Conservation (phyloP, 1,140 invertebrate genomes). For the Drosophila equinoxialis region DNA sequence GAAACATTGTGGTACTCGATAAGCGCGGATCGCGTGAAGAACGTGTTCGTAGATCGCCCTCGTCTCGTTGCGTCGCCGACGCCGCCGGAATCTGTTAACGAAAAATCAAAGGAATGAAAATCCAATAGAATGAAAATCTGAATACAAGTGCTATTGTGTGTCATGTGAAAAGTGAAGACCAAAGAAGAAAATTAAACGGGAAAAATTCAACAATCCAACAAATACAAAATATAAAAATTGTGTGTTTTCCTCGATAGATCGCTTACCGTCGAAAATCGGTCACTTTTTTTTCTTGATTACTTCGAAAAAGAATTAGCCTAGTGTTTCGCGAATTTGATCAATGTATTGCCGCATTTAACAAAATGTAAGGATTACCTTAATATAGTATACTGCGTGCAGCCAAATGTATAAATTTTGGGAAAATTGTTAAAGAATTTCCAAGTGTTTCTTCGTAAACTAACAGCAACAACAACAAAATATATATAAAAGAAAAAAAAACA, state of each 20-base stretch:
- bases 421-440: conserved; percentile 46
- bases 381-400: conserved; percentile 15
- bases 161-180: conserved; percentile 1
- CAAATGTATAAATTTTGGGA: conserved; percentile 35
- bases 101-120: not conserved
- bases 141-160: conserved; percentile 3
- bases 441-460: conserved; percentile 18
- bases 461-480: conserved; percentile 45
- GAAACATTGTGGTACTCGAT: conserved; percentile 60
- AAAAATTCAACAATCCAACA: conserved; percentile 23
- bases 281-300: not conserved
- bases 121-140: conserved; percentile 7
- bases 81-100: conserved; percentile 35
- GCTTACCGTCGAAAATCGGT: conserved; percentile 5
- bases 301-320: not conserved
- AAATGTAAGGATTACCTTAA: conserved; percentile 26
- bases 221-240: not conserved
- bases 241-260: not conserved
- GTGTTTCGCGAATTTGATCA: not conserved
- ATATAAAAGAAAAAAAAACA: conserved; percentile 37
- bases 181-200: not conserved
- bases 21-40: conserved; percentile 55
- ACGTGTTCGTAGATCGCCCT: conserved; percentile 40
- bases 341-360: conserved; percentile 15
- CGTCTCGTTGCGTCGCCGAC: conserved; percentile 20